Percentiles rank a stretch among this genome's conserved stretches.
phyloP scores from a whole-genome alignment of 2,888 invertebrate species.

The Strigamia crassipes region DNA sequence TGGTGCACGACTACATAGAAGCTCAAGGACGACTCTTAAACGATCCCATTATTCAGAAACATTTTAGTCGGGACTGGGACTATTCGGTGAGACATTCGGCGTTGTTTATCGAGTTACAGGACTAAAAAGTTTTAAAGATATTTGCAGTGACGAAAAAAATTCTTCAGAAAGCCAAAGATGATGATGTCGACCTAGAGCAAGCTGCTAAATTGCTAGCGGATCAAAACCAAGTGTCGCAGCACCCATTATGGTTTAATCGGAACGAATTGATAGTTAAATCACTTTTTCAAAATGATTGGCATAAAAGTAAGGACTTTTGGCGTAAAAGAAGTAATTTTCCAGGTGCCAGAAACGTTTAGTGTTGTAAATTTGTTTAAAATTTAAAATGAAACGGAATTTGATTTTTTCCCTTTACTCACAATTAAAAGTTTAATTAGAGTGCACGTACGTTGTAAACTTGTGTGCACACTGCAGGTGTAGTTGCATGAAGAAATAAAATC shows the following conservation, averaged over 20 bases:
- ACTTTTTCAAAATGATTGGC: background rate
- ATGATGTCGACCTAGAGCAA: background rate
- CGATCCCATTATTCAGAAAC: conserved; percentile 53
- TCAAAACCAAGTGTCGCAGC: background rate
- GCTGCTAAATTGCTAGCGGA: background rate
- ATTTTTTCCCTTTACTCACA: too few species aligned
- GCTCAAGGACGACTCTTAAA: conserved; percentile 52
- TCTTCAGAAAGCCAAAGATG: conserved; percentile 20
- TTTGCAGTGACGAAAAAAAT: conserved; percentile 46
- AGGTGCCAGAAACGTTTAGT: background rate
- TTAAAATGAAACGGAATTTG: too few species aligned
- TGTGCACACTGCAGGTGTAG: background rate
- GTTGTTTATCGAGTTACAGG: background rate
- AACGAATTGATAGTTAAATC: background rate
- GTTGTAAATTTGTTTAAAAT: too few species aligned
- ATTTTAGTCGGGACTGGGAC: conserved; percentile 54
- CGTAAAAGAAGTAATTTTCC: background rate
- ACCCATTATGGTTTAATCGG: conserved; percentile 15
- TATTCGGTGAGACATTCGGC: conserved; percentile 53
- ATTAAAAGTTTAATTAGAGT: too few species aligned
- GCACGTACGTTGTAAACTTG: too few species aligned
- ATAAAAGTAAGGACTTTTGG: conserved; percentile 14
- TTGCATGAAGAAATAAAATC: background rate
- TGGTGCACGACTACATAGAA: conserved; percentile 51
- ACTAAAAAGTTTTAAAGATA: conserved; percentile 49